phyloP scores from a whole-genome alignment of 2,888 invertebrate genomes.

The Rhodophaea formosa region DNA sequence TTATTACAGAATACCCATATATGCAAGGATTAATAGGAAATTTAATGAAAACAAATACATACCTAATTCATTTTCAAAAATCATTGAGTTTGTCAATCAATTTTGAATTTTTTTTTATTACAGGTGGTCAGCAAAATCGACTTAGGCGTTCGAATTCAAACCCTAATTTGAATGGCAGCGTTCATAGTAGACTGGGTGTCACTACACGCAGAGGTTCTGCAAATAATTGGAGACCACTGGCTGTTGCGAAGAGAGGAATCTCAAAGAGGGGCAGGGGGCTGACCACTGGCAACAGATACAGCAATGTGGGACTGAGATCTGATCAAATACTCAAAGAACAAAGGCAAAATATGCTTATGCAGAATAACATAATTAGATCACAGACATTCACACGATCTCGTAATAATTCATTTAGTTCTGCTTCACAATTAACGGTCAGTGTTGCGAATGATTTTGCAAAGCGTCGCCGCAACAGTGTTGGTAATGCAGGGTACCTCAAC shows the following conservation, averaged over 20 bases:
- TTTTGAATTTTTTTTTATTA: constrained; percentile 35
- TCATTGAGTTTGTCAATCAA: no score
- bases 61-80: no score
- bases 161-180: constrained; percentile 44
- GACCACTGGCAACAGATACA: constrained; percentile 60
- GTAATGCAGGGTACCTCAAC: constrained; percentile 63
- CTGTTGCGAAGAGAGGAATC: constrained; percentile 68
- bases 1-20: no score
- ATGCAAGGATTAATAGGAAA: no score
- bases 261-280: constrained; percentile 68
- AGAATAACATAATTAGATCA: constrained; percentile 62
- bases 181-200: constrained; percentile 68
- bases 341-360: constrained; percentile 48
- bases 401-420: constrained; percentile 63
- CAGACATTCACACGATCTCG: constrained; percentile 74
- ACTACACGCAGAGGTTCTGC: constrained; percentile 52
- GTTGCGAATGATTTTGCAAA: constrained; percentile 70
- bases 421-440: constrained; percentile 69
- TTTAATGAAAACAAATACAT: no score
- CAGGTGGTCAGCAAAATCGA: constrained; percentile 57
- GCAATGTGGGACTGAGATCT: constrained; percentile 68
- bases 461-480: constrained; percentile 68
- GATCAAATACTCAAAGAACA: constrained; percentile 70
- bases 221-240: constrained; percentile 53
- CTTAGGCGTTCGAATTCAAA: constrained; percentile 55